These are phyloP conservation scores for Acronicta leporina DNA, from an alignment of 2,888 invertebrate species.

Conservation along the genomic window DNA sequence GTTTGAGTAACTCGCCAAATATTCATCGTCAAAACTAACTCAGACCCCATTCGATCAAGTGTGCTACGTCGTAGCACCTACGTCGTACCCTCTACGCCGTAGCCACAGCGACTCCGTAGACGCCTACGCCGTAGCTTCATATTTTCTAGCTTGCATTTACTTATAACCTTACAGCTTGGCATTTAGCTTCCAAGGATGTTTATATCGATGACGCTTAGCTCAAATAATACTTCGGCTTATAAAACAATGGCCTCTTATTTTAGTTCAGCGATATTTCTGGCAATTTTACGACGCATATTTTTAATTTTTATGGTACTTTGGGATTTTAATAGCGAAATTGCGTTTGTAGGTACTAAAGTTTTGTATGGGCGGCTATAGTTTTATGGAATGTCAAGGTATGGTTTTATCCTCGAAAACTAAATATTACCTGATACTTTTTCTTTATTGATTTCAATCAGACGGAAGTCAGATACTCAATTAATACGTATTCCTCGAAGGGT, in stretches of 20 bases:
- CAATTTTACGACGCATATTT: background rate
- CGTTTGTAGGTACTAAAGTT: background rate
- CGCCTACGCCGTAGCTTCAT: slow-evolving; percentile 56
- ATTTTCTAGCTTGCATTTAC: slow-evolving; percentile 16
- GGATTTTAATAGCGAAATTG: background rate
- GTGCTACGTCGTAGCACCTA: slow-evolving; percentile 26
- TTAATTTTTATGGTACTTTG: background rate
- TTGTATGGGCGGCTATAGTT: too few relatives aligned
- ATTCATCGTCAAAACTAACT: background rate
- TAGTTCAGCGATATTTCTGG: slow-evolving; percentile 6
- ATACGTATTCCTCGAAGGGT: too few relatives aligned
- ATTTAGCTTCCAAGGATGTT: slow-evolving; percentile 34
- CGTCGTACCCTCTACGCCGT: slow-evolving; percentile 57
- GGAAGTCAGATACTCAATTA: too few relatives aligned
- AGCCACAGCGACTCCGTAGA: slow-evolving; percentile 37
- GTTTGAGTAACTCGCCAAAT: too few relatives aligned
- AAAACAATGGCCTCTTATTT: slow-evolving; percentile 15
- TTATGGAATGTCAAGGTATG: too few relatives aligned
- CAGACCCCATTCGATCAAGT: slow-evolving; percentile 2
- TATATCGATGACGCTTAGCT: slow-evolving; percentile 5
- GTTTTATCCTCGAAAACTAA: too few relatives aligned
- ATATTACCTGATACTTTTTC: too few relatives aligned
- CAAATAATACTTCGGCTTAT: slow-evolving; percentile 20
- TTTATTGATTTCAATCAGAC: too few relatives aligned
- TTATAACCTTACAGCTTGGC: slow-evolving; percentile 24